Evolutionary conservation across 2,797 vertebrate genomes (phyloP), one percentile per base, ranked within the genome.

Genomic region (Pangasius djambal): DNA sequence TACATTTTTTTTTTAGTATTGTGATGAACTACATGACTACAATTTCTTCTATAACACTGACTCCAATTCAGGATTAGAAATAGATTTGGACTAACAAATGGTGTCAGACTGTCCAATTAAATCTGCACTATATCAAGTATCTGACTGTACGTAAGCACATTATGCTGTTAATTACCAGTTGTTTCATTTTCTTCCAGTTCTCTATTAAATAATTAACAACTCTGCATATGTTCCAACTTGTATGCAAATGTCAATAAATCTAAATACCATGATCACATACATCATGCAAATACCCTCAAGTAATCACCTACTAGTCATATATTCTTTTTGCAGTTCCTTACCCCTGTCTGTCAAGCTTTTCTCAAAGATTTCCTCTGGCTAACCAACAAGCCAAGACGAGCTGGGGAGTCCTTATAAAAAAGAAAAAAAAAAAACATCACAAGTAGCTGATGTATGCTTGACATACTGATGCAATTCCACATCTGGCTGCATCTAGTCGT

Each of bases 391-490:
- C 52, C 63, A 86, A 37, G 3, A 82, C 12, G 25, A 52, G 34
- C 34, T 40, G 37, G 50, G 8, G 2, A 77, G 52, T 28, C 25
- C 15, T 84, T 6, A 52, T 50, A 25, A 48, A 72, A 6, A 50
- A 7, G 9, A 69, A 40, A 44, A 12, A 87, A 85, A 44, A 44
- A 44, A 44, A 8, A 1, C 6, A 12, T 50, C 74, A 85, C 63
- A 55, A 70, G 72, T 83, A 77, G 67, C 75, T 37, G 83, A 79
- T 31, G 86, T 16, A 40, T 65, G 37, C 48, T 67, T 75, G 61
- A 81, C 16, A 57, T 86, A 89, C 85, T 52, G 78, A 78, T 37
- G 28, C 67, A 34, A 50, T 67, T 81, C 50, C 83, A 31, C n/a
- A 69, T 65, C 83, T 70, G 28, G 50, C 6, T 52, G 20, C 70